phyloP scores from a whole-genome alignment of 2,888 invertebrate species.

The Opisthograptis luteolata region DNA sequence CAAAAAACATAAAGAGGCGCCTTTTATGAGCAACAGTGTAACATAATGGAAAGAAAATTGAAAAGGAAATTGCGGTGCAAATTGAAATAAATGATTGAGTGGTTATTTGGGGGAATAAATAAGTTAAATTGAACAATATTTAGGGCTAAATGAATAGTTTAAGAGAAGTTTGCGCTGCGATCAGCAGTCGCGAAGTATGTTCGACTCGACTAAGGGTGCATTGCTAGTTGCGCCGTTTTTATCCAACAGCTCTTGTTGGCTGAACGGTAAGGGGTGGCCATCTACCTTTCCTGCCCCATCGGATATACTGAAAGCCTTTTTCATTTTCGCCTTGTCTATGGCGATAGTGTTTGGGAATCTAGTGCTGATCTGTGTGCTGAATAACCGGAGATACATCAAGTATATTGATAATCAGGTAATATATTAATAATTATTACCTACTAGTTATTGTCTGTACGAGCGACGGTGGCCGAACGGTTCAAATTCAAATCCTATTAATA shows the following conservation, averaged over 20 bases:
- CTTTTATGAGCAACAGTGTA: conserved; percentile 13
- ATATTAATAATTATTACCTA: too few species aligned
- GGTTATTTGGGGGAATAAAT: conserved; percentile 37
- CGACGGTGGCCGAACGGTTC: too few species aligned
- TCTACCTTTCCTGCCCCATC: conserved; percentile 87
- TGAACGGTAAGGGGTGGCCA: conserved; percentile 87
- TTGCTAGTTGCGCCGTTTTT: conserved; percentile 91
- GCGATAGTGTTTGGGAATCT: conserved; percentile 92
- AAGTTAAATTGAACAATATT: conserved; percentile 69
- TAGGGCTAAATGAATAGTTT: conserved; percentile 80
- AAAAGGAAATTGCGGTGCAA: conserved; percentile 24
- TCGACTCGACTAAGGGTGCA: conserved; percentile 87
- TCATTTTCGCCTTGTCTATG: conserved; percentile 90
- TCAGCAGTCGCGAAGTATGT: conserved; percentile 82
- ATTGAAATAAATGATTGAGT: conserved; percentile 34
- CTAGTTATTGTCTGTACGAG: background rate
- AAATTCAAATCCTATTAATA: too few species aligned
- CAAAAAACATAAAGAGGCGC: conserved; percentile 16
- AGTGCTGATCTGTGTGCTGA: conserved; percentile 92
- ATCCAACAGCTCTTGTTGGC: conserved; percentile 93
- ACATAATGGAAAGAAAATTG: conserved; percentile 34
- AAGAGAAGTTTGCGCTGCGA: conserved; percentile 73
- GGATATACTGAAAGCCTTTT: conserved; percentile 90
- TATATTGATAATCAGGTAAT: conserved; percentile 94
- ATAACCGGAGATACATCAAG: conserved; percentile 92